A percentile compares a stretch with the other conserved stretches of the same genome.
These are phyloP conservation scores for Psophia crepitans DNA, from an alignment of 2,113 vertebrate genomes.

Conservation along the genomic window DNA sequence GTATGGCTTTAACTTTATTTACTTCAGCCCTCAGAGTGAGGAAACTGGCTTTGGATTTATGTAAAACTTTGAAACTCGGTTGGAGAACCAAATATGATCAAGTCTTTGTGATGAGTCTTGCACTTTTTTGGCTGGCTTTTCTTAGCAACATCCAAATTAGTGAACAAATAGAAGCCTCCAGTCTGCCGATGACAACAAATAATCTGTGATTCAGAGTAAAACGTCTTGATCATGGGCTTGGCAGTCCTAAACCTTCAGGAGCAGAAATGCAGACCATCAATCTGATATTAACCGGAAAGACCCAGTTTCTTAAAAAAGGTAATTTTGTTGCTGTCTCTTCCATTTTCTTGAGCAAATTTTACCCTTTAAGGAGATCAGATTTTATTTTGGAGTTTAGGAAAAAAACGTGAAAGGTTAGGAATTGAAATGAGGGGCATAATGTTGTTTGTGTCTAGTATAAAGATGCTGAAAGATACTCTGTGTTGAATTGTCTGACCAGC, in stretches of 20 bases:
- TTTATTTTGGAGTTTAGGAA: background rate
- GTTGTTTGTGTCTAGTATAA: background rate
- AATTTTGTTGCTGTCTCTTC: background rate
- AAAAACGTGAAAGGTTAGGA: background rate
- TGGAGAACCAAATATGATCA: conserved; percentile 15
- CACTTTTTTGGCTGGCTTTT: background rate
- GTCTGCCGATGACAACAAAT: background rate
- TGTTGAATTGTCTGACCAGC: background rate
- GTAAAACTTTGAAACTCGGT: background rate
- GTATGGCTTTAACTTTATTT: background rate
- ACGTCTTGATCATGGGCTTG: background rate
- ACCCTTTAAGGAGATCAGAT: background rate
- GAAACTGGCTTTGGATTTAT: background rate
- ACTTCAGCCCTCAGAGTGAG: background rate
- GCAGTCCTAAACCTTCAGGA: background rate
- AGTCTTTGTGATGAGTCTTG: background rate
- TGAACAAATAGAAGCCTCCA: conserved; percentile 38
- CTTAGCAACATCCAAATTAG: background rate
- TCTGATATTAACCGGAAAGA: background rate
- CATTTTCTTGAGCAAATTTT: background rate
- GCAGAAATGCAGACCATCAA: background rate
- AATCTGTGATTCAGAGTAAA: background rate
- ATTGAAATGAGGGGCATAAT: background rate
- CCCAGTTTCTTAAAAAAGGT: background rate
- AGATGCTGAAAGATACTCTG: background rate